These are phyloP conservation scores for Grammomys surdaster DNA, from an alignment of 2,113 vertebrate genomes.

Conservation along the genomic window DNA sequence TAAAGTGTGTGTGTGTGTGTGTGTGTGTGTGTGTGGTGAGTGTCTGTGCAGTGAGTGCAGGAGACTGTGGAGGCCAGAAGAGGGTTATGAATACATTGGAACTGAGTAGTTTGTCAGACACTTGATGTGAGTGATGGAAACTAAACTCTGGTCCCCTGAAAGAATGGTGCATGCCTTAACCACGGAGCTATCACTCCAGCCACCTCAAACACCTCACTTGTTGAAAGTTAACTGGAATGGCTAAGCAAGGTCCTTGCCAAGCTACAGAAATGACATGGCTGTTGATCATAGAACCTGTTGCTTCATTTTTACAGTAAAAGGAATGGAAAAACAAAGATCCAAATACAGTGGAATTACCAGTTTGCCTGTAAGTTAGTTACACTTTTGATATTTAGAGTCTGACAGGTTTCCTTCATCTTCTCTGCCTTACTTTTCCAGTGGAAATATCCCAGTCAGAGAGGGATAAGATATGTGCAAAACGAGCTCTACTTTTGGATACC, in stretches of 20 bases:
- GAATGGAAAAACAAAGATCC: background rate
- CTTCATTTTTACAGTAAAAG: slow-evolving; percentile 46
- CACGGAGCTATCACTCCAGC: no score
- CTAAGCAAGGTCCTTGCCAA: background rate
- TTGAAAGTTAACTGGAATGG: background rate
- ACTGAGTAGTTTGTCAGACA: background rate
- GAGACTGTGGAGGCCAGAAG: background rate
- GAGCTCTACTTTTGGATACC: background rate
- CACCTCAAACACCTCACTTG: background rate
- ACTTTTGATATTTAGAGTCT: slow-evolving; percentile 21
- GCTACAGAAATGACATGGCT: background rate
- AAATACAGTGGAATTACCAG: background rate
- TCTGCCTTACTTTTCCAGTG: background rate
- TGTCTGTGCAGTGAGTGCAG: background rate
- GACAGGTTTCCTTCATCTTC: background rate
- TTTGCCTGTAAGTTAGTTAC: slow-evolving; percentile 29
- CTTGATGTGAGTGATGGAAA: background rate
- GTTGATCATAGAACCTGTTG: slow-evolving; percentile 26
- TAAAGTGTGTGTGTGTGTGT: background rate
- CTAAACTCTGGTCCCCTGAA: background rate
- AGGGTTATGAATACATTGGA: background rate
- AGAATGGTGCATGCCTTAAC: background rate
- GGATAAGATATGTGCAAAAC: background rate
- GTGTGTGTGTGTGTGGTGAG: background rate
- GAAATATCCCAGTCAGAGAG: background rate